Conservation (phyloP, 2,888 invertebrate species). For the Tillus elongatus region DNA sequence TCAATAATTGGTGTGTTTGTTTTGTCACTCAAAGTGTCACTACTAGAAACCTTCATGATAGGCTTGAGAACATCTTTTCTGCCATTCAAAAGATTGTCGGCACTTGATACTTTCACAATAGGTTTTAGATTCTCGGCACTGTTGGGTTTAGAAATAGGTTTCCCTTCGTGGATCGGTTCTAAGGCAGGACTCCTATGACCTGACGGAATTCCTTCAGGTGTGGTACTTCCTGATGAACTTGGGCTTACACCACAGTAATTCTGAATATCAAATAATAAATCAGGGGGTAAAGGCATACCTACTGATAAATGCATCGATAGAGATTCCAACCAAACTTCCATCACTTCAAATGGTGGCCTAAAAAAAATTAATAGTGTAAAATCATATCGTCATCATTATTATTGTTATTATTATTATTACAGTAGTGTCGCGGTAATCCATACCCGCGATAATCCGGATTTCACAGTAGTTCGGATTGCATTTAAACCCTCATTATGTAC, state of each 20-base stretch:
- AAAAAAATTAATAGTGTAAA: constrained; percentile 19
- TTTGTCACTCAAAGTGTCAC: constrained; percentile 18
- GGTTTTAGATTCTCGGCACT: constrained; percentile 28
- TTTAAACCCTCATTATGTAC: too few species aligned
- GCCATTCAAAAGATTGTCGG: constrained; percentile 25
- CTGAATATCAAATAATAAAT: constrained; percentile 65
- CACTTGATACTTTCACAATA: constrained; percentile 29
- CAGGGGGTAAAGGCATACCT: constrained; percentile 53
- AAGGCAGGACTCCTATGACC: constrained; percentile 43
- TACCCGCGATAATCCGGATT: too few species aligned
- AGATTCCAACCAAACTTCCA: constrained; percentile 81
- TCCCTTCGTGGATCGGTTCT: constrained; percentile 49
- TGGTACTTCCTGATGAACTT: constrained; percentile 51
- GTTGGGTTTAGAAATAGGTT: constrained; percentile 23
- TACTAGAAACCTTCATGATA: constrained; percentile 27
- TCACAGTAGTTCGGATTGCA: too few species aligned
- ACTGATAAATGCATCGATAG: constrained; percentile 63
- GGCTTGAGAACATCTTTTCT: constrained; percentile 22
- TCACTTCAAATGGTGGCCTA: constrained; percentile 82
- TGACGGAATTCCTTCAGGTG: constrained; percentile 47
- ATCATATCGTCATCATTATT: too few species aligned
- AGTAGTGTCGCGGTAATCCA: too few species aligned
- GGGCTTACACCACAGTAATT: constrained; percentile 56
- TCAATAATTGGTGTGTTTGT: constrained; percentile 12
- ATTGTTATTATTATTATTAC: too few species aligned